A percentile compares a stretch with the other conserved stretches of the same genome.
These are phyloP conservation scores for Drosophila triauraria DNA, from an alignment of 1,140 invertebrate species.

Conservation along the genomic window DNA sequence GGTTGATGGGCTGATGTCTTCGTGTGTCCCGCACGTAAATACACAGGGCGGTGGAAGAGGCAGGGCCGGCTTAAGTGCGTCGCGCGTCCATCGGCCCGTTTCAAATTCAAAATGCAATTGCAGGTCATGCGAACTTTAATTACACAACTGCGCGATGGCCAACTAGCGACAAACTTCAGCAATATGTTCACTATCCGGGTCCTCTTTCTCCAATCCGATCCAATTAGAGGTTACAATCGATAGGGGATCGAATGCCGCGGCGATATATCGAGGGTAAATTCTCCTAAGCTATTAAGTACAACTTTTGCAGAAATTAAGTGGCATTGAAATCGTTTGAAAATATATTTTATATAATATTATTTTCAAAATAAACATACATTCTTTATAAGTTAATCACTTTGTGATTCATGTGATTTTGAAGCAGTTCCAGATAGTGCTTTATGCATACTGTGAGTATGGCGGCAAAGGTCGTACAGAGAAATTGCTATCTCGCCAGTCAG, in stretches of 20 bases:
- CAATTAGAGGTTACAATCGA: constrained; percentile 30
- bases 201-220: constrained; percentile 10
- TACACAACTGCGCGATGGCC: constrained; percentile 55
- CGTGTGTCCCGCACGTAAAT: constrained; percentile 4
- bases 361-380: background rate
- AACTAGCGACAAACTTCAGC: constrained; percentile 21
- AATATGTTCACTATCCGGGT: constrained; percentile 15
- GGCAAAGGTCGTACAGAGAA: no score
- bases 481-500: no score
- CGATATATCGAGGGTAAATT: background rate
- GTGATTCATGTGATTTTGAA: no score
- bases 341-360: background rate
- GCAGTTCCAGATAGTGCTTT: no score
- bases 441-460: no score
- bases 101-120: constrained; percentile 77
- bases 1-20: constrained; percentile 27
- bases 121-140: constrained; percentile 80
- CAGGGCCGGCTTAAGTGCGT: constrained; percentile 13
- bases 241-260: no score
- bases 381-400: no score
- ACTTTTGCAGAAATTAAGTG: background rate
- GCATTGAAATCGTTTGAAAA: no score
- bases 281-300: no score
- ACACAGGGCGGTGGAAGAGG: constrained; percentile 1
- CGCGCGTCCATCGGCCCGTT: constrained; percentile 55